A percentile compares a stretch with the other conserved stretches of the same genome.
phyloP scores from a whole-genome alignment of 2,888 invertebrate genomes.

The Mesoligia furuncula region DNA sequence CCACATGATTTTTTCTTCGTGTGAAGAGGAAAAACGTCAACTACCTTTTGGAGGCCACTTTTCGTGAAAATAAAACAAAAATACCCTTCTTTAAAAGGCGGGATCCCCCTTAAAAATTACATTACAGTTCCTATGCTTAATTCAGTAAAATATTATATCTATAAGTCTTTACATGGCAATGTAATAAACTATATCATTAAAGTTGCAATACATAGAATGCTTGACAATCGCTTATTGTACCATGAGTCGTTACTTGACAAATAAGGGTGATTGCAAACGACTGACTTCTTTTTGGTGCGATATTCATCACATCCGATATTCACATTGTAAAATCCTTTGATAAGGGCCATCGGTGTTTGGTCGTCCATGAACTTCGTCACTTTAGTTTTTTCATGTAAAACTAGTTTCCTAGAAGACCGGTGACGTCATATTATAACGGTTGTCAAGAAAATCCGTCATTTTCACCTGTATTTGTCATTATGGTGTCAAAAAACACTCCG shows the following conservation, averaged over 20 bases:
- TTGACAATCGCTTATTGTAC: slow-evolving; percentile 5
- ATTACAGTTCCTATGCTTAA: neutral
- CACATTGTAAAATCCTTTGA: neutral
- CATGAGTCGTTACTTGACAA: neutral
- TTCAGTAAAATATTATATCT: neutral
- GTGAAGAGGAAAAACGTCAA: neutral
- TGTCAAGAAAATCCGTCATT: neutral
- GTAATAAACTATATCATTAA: neutral
- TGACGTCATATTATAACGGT: neutral
- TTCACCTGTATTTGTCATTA: neutral
- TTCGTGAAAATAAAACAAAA: neutral
- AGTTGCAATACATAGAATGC: neutral
- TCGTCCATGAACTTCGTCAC: neutral
- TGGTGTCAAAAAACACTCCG: neutral
- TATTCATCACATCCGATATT: neutral
- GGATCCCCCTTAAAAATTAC: neutral
- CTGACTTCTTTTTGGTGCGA: neutral
- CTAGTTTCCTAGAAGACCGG: neutral
- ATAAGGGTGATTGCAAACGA: neutral
- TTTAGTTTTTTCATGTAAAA: neutral
- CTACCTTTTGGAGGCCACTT: neutral
- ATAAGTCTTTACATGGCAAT: slow-evolving; percentile 33
- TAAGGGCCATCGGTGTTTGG: neutral
- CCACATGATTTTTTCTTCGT: no score
- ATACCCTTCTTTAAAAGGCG: neutral